These are phyloP conservation scores for Tetanocera ferruginea DNA, from an alignment of 2,888 invertebrate species.

Conservation along the genomic window DNA sequence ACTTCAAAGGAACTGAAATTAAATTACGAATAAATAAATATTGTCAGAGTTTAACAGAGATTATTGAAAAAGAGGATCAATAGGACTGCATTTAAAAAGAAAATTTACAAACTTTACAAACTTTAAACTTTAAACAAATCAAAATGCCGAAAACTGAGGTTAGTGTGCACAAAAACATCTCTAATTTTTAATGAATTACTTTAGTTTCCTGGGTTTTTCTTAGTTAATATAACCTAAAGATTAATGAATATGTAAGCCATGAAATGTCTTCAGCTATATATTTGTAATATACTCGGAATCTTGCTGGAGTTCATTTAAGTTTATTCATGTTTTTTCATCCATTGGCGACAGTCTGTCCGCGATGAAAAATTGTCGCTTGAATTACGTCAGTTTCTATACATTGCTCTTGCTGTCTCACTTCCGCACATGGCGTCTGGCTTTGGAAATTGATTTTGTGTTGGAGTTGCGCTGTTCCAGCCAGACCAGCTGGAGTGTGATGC, in stretches of 20 bases:
- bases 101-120: conserved; percentile 41
- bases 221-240: too few species aligned
- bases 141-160: conserved; percentile 53
- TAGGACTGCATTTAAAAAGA: conserved; percentile 42
- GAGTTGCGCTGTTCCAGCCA: conserved; percentile 38
- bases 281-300: neutral
- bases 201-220: too few species aligned
- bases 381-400: conserved; percentile 52
- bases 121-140: conserved; percentile 10
- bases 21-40: neutral
- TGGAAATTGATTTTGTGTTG: conserved; percentile 18
- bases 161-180: conserved; percentile 47
- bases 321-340: neutral
- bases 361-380: conserved; percentile 40
- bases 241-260: too few species aligned
- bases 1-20: too few species aligned
- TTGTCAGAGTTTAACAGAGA: neutral
- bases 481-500: neutral
- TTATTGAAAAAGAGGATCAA: neutral
- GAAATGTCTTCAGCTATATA: neutral
- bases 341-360: conserved; percentile 45
- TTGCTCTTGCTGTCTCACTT: conserved; percentile 42
- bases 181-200: neutral
- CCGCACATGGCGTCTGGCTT: neutral
- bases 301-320: neutral